Evolutionary conservation across 2,888 invertebrate species (phyloP).

Genomic region (Drosophila cyrtoloma): DNA sequence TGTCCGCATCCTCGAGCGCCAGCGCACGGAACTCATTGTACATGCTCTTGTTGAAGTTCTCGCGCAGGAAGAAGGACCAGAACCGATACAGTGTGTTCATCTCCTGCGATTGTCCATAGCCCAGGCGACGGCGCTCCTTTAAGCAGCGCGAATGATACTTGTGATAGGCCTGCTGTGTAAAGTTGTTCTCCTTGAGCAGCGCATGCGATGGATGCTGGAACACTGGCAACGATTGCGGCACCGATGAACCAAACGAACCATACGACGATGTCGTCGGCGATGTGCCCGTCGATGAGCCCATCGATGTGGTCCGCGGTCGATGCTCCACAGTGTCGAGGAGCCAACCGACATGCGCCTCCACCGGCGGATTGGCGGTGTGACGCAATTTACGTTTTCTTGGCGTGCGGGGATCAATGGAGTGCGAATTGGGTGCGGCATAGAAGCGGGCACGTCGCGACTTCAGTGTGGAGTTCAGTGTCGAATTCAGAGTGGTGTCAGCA

Average conservation of each 20-base stretch:
- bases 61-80: constrained; percentile 99
- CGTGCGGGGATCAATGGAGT: constrained; percentile 87
- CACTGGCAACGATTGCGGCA: constrained; percentile 93
- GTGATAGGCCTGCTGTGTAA: constrained; percentile 98
- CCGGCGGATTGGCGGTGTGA: constrained; percentile 96
- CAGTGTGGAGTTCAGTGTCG: constrained; percentile 78
- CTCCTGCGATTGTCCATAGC: constrained; percentile 98
- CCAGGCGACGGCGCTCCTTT: constrained; percentile 95
- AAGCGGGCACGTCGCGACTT: constrained; percentile 90
- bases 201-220: constrained; percentile 99
- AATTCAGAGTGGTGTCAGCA: constrained; percentile 70
- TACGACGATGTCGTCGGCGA: constrained; percentile 88
- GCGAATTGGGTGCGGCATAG: constrained; percentile 96
- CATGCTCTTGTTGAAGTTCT: constrained; percentile 99
- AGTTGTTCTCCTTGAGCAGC: constrained; percentile 97
- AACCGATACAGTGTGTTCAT: constrained; percentile 99
- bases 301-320: constrained; percentile 91
- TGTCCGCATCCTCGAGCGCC: constrained; percentile 96
- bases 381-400: constrained; percentile 95
- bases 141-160: constrained; percentile 97
- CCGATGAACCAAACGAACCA: constrained; percentile 89
- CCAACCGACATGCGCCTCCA: constrained; percentile 98
- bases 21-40: constrained; percentile 96
- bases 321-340: constrained; percentile 96
- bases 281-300: constrained; percentile 93